These are phyloP conservation scores for Sternotherus odoratus DNA, from an alignment of 2,797 vertebrate genomes.

Conservation along the genomic window DNA sequence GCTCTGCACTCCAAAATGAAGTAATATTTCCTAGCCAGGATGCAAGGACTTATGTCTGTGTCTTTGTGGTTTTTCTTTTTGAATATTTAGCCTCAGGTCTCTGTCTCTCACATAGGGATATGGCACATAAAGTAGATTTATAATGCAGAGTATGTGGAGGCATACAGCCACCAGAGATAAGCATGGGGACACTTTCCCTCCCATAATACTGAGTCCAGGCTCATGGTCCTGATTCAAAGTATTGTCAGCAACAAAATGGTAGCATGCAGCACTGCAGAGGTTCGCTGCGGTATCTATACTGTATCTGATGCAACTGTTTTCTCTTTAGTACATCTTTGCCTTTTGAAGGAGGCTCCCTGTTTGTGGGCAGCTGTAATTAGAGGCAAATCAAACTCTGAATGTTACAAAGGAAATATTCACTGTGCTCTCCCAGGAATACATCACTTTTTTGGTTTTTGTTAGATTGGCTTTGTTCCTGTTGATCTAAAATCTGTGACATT, in stretches of 20 bases:
- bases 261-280: background rate
- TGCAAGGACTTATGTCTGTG: background rate
- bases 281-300: background rate
- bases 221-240: conserved; percentile 23
- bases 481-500: background rate
- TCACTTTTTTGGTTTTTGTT: background rate
- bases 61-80: rapidly evolving
- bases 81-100: background rate
- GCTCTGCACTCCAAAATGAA: background rate
- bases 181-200: conserved; percentile 29
- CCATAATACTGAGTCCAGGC: background rate
- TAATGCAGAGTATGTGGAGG: background rate
- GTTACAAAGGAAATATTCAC: background rate
- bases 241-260: background rate
- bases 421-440: background rate
- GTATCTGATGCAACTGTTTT: conserved; percentile 13
- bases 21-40: rapidly evolving
- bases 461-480: background rate
- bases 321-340: conserved; percentile 16
- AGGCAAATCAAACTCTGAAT: background rate
- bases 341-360: background rate
- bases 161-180: background rate
- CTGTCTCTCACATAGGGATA: background rate
- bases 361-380: background rate
- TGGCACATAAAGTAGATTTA: background rate